Conservation (phyloP, 2,113 vertebrate genomes). For the Numenius arquata region DNA sequence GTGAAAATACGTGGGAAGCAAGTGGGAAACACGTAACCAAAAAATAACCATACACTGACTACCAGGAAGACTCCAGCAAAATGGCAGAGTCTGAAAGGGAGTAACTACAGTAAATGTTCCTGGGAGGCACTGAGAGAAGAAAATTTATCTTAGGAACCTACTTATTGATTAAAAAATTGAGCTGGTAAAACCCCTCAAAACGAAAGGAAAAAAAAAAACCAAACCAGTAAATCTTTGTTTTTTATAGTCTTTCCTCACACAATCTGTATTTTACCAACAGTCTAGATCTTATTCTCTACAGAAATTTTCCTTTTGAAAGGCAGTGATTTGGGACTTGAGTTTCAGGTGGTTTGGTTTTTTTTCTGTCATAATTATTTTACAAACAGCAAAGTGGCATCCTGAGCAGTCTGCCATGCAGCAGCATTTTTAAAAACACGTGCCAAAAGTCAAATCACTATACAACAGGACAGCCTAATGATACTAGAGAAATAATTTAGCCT, state of each 20-base stretch:
- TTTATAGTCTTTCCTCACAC: not conserved
- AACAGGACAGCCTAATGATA: not conserved
- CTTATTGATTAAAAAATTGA: not conserved
- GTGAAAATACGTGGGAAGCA: too few relatives aligned
- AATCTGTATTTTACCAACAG: not conserved
- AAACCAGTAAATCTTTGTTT: not conserved
- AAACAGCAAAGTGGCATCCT: not conserved
- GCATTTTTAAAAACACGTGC: not conserved
- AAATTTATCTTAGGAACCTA: not conserved
- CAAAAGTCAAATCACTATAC: not conserved
- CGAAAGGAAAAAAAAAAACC: not conserved
- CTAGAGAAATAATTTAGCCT: not conserved
- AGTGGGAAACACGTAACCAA: not conserved
- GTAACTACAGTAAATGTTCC: not conserved
- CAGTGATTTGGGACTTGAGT: not conserved
- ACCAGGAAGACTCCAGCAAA: not conserved
- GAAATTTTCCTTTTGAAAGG: not conserved
- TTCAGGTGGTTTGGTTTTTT: not conserved
- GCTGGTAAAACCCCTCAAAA: not conserved
- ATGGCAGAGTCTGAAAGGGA: not conserved
- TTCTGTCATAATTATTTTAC: not conserved
- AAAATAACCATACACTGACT: not conserved
- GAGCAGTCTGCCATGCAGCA: not conserved
- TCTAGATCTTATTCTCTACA: not conserved
- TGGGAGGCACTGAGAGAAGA: rapidly evolving